Base-by-base conservation (phyloP, 2,888 invertebrate genomes). In the Athalia cordata region DNA sequence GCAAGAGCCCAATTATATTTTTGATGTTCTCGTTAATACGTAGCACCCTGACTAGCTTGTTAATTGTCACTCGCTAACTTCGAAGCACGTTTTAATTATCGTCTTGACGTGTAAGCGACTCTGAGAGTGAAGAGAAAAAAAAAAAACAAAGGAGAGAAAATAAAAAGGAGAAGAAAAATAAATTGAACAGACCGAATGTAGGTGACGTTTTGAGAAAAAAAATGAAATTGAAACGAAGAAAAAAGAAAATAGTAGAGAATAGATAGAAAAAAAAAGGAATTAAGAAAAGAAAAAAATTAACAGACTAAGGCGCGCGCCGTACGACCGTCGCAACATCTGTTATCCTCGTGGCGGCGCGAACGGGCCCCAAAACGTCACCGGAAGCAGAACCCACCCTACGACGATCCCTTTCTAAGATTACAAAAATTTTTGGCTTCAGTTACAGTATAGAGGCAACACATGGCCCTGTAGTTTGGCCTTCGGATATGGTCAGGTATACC, bases 381-480 rank as follows among this genome's bases (percentile, higher is more conserved):
- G 62, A 67, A 75, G 64, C 50, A 57, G 49, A 45, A 57, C 62
- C 66, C 43, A 78, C 75, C 74, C 75, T 66, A 55, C 79, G 79
- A 79, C 79, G 81, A 80, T 80, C 79, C 81, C 80, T 81, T 80
- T 81, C 82, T 84, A 83, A 81, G 81, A 81, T 84, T 83, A 82
- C 82, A 75, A 82, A 29, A 81, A 83, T 81, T 82, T 82, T 78
- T 81, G 81, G 81, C 61, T 68, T 68, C 77, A 62, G 75, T 75
- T 75, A 75, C 64, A 29, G 29, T 29, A 29, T 52, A 15, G 75
- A 49, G 49, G 29, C 52, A 29, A 49, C 75, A 75, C 75, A 50
- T 64, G 75, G 75, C 75, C 43, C 47, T 6, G 45, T 15, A 15
- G 15, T 13, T 52, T 15, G 13, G 57, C 43, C n/a, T 43, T 52